Evolutionary conservation across 1,140 invertebrate genomes (phyloP).

Genomic region (Sminthurides bifidus): DNA sequence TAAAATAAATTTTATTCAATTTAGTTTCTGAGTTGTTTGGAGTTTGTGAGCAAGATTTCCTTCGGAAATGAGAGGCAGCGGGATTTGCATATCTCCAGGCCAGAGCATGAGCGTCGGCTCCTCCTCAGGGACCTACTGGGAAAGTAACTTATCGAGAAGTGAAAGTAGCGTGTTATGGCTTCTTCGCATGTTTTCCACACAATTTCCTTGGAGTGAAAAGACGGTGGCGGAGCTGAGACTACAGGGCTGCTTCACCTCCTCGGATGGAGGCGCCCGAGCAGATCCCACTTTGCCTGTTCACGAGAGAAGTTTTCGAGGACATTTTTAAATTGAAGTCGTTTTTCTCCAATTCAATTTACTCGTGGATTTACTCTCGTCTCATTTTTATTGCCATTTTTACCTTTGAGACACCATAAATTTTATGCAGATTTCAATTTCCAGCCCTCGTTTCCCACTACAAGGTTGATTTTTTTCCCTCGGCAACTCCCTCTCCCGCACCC

Average conservation of each 20-base stretch:
- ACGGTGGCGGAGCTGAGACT: too few relatives aligned
- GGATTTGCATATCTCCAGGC: too few relatives aligned
- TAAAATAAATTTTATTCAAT: slow-evolving; percentile 32
- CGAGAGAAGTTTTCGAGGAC: slow-evolving; percentile 24
- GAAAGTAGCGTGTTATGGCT: too few relatives aligned
- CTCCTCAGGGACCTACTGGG: not conserved
- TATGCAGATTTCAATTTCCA: slow-evolving; percentile 33
- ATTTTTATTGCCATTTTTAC: slow-evolving; percentile 34
- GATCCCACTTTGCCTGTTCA: too few relatives aligned
- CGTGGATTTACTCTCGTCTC: slow-evolving; percentile 32
- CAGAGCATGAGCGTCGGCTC: not conserved
- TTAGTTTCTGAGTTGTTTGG: slow-evolving; percentile 16
- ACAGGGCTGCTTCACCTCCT: too few relatives aligned
- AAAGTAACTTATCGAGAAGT: too few relatives aligned
- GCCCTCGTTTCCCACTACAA: slow-evolving; percentile 14
- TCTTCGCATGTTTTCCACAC: not conserved
- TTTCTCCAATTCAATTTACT: slow-evolving; percentile 33
- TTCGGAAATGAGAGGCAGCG: too few relatives aligned
- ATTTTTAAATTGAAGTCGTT: slow-evolving; percentile 33
- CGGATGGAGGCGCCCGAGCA: too few relatives aligned
- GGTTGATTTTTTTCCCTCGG: too few relatives aligned
- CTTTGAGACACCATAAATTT: slow-evolving; percentile 33
- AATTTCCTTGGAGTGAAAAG: not conserved
- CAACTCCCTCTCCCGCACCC: too few relatives aligned
- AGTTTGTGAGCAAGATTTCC: slow-evolving; percentile 1